Base-by-base conservation (phyloP, 2,113 vertebrate species). In the Pygoscelis antarcticus region DNA sequence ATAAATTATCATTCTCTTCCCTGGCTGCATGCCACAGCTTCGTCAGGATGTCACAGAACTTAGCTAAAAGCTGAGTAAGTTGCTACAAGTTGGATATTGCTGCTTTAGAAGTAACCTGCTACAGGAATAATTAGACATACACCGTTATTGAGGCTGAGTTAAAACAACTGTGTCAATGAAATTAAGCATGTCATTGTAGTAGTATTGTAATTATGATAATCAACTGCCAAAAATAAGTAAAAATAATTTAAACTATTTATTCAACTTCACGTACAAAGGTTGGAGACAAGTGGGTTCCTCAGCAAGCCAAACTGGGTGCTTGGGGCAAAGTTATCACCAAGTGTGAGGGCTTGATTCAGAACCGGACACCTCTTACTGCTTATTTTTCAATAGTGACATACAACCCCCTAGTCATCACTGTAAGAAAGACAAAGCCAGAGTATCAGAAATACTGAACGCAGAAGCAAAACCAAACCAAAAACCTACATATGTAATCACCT, bases 1-100 rank as follows among this genome's bases (percentile, higher is more conserved):
- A 75, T 75, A 93, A 92, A 96, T 92, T 92, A 75, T 23, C 80
- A 68, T 89, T 93, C 91, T 87, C 47, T 94, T 91, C 40, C 23
- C 76, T 79, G 86, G 60, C 90, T 93, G 69, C 23, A 16, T 79
- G 90, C 83, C 70, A 78, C 71, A 93, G 42, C 80, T 90, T 80
- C 26, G 13, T 91, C 74, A 92, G 65, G 36, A 14, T 82, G 69
- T 57, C 80, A 69, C 52, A 79, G 80, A 80, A 83, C 42, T 71
- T 92, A 79, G 30, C n/a, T 79, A 30, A 78, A 79, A 78, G 46
- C 52, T 68, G 55, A 83, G 25, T 47, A 71, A 84, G 47, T 81
- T 91, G 51, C 47, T 80, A 27, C n/a, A 81, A 66, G 60, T 26
- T 84, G 80, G 61, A 32, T 85, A 87, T 79, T 78, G 36, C 55